Percentiles rank a stretch among this genome's conserved stretches.
Evolutionary conservation across 2,113 vertebrate genomes (phyloP).

Genomic region (Upupa epops): DNA sequence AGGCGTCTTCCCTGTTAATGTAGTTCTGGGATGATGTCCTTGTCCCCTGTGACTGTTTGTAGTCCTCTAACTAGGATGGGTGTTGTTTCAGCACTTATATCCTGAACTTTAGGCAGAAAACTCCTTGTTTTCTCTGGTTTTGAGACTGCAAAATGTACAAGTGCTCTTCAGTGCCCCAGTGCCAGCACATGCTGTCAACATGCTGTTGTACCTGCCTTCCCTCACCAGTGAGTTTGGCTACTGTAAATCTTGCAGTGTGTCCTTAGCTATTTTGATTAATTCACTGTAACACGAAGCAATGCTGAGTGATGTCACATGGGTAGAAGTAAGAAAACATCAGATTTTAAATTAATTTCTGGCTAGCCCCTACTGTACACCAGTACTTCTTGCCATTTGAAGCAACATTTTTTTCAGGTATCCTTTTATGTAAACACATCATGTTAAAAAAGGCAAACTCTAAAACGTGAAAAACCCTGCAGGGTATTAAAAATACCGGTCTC

Average conservation of each 20-base stretch:
- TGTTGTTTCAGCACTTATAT: not conserved
- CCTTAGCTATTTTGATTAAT: not conserved
- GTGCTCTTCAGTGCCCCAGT: not conserved
- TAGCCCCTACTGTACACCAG: not conserved
- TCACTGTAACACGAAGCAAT: not conserved
- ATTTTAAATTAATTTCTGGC: conserved; percentile 22
- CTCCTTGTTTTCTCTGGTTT: not conserved
- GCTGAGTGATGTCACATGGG: not conserved
- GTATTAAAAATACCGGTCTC: conserved; percentile 27
- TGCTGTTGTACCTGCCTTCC: not conserved
- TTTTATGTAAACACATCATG: conserved; percentile 41
- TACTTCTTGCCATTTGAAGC: not conserved
- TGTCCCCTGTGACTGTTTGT: not conserved
- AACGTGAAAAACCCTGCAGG: conserved; percentile 30
- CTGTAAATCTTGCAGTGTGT: not conserved
- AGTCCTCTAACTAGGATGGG: not conserved
- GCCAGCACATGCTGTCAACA: not conserved
- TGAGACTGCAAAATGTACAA: not conserved
- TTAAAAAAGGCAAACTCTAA: conserved; percentile 48
- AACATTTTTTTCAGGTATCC: not conserved
- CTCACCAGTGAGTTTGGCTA: not conserved
- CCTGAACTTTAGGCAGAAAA: not conserved
- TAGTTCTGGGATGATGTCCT: not conserved
- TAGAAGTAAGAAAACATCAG: not conserved
- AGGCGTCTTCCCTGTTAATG: not conserved